Base-by-base conservation (phyloP, 2,888 invertebrate genomes). In the Diarsia dahlii region DNA sequence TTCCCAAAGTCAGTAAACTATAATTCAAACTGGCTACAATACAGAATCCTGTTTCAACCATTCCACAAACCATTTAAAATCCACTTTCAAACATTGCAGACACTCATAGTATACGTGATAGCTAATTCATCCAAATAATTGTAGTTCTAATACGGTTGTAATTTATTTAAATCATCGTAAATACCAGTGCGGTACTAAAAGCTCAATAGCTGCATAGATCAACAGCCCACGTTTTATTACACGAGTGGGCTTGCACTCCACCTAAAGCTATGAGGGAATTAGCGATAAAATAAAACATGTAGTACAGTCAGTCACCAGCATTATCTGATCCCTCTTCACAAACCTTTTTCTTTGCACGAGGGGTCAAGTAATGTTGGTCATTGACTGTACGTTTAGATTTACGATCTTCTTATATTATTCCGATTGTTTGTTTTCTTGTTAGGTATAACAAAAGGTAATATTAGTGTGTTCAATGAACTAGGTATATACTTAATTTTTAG, bases 91-190 rank as follows among this genome's bases (percentile, higher is more conserved):
- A 56, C 50, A 52, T 39, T 60, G 23, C 13, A 39, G 23, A 64
- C 34, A 69, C 15, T 15, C 13, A 62, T 78, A 72, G 58, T n/a
- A 74, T 45, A 68, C 8, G 15, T 74, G 69, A 67, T 66, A 76
- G 72, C 64, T 74, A 71, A 76, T 75, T 74, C 68, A 72, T 62
- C 46, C 56, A 54, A 46, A 67, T 74, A 74, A 80, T 78, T 77
- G 68, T 75, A 74, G 66, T 65, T 65, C 64, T 72, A 74, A 68
- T 64, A 60, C 18, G 20, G 39, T 13, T 60, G 62, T 76, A 71
- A 78, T 68, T 80, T 77, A 81, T 77, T 74, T 63, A 78, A 81
- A 85, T 79, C 66, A 62, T 67, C 79, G 58, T 81, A 82, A 87
- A 84, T 83, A 77, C 76, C 34, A 70, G n/a, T 50, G 54, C 58